phyloP scores from a whole-genome alignment of 2,888 invertebrate genomes.

The Poecilus cupreus region DNA sequence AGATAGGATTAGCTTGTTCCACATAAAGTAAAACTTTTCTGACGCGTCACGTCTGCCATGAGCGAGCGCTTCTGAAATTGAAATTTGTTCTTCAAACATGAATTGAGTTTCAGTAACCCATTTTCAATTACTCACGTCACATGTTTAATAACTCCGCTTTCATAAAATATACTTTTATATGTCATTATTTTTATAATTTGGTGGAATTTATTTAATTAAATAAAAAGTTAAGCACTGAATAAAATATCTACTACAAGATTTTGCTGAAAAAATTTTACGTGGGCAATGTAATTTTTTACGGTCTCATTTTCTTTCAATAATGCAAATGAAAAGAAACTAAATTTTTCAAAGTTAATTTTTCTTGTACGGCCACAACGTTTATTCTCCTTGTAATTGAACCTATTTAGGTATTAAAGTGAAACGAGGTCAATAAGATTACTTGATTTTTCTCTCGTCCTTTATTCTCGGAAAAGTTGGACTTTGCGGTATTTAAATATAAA shows the following conservation, averaged over 20 bases:
- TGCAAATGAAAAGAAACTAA: neutral
- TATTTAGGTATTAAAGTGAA: conserved; percentile 27
- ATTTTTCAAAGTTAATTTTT: conserved; percentile 5
- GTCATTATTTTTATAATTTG: neutral
- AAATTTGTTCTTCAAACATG: conserved; percentile 24
- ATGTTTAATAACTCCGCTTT: conserved; percentile 1
- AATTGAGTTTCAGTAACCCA: neutral
- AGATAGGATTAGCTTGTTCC: neutral
- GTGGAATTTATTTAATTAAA: too few relatives aligned
- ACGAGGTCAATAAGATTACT: conserved; percentile 36
- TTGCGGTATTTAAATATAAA: conserved; percentile 18
- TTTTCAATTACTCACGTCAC: conserved; percentile 2
- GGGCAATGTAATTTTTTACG: neutral
- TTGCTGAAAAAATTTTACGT: neutral
- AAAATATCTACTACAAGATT: too few relatives aligned
- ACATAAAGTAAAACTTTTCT: conserved; percentile 21
- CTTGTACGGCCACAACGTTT: neutral
- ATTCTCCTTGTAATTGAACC: conserved; percentile 26
- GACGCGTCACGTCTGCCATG: neutral
- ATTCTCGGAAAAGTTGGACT: conserved; percentile 13
- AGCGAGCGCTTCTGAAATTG: conserved; percentile 13
- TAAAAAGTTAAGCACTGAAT: too few relatives aligned
- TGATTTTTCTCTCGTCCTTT: conserved; percentile 17
- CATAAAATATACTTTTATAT: neutral
- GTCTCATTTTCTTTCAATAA: conserved; percentile 5